Evolutionary conservation across 1,140 invertebrate species (phyloP), one percentile per base, ranked within the genome.

Genomic region (Hylaeus anthracinus): DNA sequence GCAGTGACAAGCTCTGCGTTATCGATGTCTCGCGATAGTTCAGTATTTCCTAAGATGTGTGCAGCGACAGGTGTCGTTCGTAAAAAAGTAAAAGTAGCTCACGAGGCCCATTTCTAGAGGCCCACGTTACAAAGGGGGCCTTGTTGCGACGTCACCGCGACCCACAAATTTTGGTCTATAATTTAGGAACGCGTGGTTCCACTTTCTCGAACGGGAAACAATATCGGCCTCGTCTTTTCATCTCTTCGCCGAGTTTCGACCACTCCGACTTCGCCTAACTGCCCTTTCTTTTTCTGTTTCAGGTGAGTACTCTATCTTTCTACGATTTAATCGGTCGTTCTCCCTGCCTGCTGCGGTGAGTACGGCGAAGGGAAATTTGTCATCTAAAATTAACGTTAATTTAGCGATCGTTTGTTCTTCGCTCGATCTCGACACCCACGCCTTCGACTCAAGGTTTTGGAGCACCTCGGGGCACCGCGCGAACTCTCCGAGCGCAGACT

Each of bases 291-390:
- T 86, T 74, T 82, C 53, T 84, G 82, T 87, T 85, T 58, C 63
- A 87, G 85, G 86, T 87, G 85, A 87, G 86, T 87, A 87, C 41
- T 58, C 41, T 10, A 41, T 61, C 2, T 80, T 53, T 53, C 15
- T 3, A 12, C 12, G 8, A 8, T n/a, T 4, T 9, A 51, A 58
- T n/a, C 37, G 65, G 55, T 58, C 14, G 9, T 65, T n/a, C 53
- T 10, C n/a, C 45, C 5, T n/a, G 14, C n/a, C 14, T 10, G 14
- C 6, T 10, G 37, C 4, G 60, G 81, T 85, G 72, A 84, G 75
- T 79, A 75, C 14, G n/a, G 5, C 0, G 45, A 64, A 51, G 5
- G 1, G 5, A 53, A 15, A 37, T 10, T 26, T 26, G 26, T 26
- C 26, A 26, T 26, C 26, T 26, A 26, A 26, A 26, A 26, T 26